A percentile compares a stretch with the other conserved stretches of the same genome.
These are phyloP conservation scores for Ianthella basta DNA, from an alignment of 37 sponge, comb jelly and placozoan species.

Conservation along the genomic window DNA sequence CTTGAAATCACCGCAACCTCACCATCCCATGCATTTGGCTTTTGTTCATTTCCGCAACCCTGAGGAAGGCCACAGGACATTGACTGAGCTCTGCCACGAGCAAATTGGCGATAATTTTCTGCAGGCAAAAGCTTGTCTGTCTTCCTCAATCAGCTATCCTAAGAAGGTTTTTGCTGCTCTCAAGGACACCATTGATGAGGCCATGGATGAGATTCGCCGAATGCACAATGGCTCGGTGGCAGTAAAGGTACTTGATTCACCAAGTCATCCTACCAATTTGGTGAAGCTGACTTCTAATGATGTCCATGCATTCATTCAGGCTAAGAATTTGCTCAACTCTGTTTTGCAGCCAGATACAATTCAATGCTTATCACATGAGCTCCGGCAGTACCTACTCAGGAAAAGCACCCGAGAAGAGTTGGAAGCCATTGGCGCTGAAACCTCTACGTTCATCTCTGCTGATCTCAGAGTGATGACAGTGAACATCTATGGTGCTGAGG, in stretches of 20 bases:
- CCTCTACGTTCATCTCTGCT: slow-evolving; percentile 16
- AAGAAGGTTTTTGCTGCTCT: slow-evolving; percentile 20
- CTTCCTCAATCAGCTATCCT: background rate
- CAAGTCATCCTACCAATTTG: background rate
- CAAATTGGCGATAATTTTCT: slow-evolving; percentile 17
- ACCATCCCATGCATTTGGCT: slow-evolving; percentile 5
- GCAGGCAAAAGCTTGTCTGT: slow-evolving; percentile 29
- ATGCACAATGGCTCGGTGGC: background rate
- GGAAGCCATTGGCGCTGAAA: slow-evolving; percentile 5
- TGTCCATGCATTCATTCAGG: slow-evolving; percentile 30
- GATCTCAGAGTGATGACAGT: slow-evolving; percentile 15
- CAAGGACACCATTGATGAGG: slow-evolving; percentile 8
- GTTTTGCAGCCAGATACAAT: slow-evolving; percentile 34
- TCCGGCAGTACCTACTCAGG: slow-evolving; percentile 29
- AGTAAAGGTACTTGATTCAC: background rate
- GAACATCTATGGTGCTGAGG: slow-evolving; percentile 54
- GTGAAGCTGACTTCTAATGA: slow-evolving; percentile 45
- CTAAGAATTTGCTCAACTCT: slow-evolving; percentile 20
- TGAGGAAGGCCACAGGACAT: slow-evolving; percentile 26
- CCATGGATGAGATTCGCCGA: background rate
- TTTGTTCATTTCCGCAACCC: slow-evolving; percentile 37
- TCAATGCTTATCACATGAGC: slow-evolving; percentile 8
- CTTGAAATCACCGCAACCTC: slow-evolving; percentile 6
- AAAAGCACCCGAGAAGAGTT: slow-evolving; percentile 14
- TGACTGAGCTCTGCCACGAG: background rate